phyloP scores from a whole-genome alignment of 2,113 vertebrate species.

The Megaptera novaeangliae region DNA sequence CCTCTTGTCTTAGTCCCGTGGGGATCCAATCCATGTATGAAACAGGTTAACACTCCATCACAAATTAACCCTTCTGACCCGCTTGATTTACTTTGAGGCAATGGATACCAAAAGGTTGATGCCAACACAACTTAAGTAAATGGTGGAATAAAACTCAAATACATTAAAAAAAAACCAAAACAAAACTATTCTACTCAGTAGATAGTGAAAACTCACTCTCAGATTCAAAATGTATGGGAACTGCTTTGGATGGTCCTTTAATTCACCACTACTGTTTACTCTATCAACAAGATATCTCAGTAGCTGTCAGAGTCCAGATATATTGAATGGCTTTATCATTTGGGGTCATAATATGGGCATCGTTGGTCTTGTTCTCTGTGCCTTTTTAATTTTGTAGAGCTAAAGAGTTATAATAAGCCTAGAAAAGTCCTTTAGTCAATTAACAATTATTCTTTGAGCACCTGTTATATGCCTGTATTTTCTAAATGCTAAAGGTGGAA shows the following conservation, averaged over 20 bases:
- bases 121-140: not conserved
- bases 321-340: not conserved
- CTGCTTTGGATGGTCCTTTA: not conserved
- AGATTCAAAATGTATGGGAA: not conserved
- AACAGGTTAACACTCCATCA: not conserved
- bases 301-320: not conserved
- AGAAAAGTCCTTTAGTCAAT: not conserved
- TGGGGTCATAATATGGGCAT: not conserved
- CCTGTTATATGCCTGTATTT: not conserved
- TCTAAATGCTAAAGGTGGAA: not conserved
- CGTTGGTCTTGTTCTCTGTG: not conserved
- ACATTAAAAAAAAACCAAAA: not conserved
- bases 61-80: not conserved
- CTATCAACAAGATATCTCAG: not conserved
- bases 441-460: not conserved
- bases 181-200: not conserved
- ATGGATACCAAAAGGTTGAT: not conserved
- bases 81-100: not conserved
- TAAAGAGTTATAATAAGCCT: not conserved
- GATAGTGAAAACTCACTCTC: not conserved
- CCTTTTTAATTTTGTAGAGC: not conserved
- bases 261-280: not conserved
- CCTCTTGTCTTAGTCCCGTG: not conserved
- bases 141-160: not conserved
- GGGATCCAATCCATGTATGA: not conserved